Base-by-base conservation (phyloP, 2,888 invertebrate genomes). In the Tinea pellionella region DNA sequence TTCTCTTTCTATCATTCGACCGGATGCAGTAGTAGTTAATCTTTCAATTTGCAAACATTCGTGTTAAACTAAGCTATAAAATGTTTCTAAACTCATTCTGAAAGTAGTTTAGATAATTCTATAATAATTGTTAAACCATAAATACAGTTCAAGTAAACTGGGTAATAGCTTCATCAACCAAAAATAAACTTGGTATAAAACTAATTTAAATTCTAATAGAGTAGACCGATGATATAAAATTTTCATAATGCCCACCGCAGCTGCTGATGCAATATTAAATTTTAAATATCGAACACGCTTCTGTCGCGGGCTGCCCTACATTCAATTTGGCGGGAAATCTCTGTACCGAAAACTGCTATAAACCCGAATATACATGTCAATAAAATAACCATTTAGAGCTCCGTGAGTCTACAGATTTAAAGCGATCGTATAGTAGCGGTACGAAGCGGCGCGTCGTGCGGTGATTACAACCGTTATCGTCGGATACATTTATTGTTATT, bases 251-350 rank as follows among this genome's bases (percentile, higher is more conserved):
- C 74, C 66, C 67, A 65, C 66, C 72, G 73, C 80, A 80, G 78
- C 78, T 79, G 78, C 77, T 79, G 82, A 81, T 78, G 77, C 76
- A 71, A 81, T 83, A 84, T 82, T 80, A 83, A 83, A 84, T 82
- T 86, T 85, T 83, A 80, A 85, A 84, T 77, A 81, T 84, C 76
- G 83, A 80, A 77, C 75, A 72, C 61, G 60, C 62, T 61, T 61
- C 63, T 61, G 64, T 59, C 70, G 66, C 68, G 63, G 63, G 61
- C 61, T 65, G 65, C 65, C 68, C 69, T 71, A 69, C 75, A 71
- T 77, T 76, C 75, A 75, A 75, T 79, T 77, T 77, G 73, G 72
- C 74, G 74, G 73, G 69, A 78, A 78, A 78, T 77, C 74, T 72
- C 69, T 69, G 68, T 73, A 69, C 68, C 66, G 63, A 67, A 66